phyloP scores from a whole-genome alignment of 2,113 vertebrate genomes.

The Nyctereutes procyonoides region DNA sequence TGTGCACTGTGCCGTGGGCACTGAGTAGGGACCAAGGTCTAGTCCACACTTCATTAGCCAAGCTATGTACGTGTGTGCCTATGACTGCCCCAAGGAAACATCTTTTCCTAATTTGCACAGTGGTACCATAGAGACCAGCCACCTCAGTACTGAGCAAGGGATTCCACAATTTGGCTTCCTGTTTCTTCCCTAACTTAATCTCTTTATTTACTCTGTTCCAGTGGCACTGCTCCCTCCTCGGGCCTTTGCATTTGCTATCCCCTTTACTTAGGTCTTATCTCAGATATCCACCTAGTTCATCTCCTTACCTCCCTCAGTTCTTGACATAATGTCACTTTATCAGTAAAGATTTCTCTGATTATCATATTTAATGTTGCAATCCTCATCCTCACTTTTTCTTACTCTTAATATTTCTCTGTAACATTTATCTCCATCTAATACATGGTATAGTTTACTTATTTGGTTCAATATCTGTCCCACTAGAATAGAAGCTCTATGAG shows the following conservation, averaged over 20 bases:
- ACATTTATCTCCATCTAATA: neutral
- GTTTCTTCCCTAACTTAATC: neutral
- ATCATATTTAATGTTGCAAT: neutral
- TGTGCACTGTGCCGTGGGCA: neutral
- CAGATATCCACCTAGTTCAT: neutral
- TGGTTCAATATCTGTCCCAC: neutral
- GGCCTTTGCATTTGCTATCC: neutral
- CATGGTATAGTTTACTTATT: neutral
- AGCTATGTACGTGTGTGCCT: neutral
- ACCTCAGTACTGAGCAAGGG: neutral
- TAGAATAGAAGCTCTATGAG: neutral
- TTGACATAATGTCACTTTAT: neutral
- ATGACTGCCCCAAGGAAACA: neutral
- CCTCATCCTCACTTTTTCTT: neutral
- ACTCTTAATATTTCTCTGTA: neutral
- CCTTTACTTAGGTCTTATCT: neutral
- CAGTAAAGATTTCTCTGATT: neutral
- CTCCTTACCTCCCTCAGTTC: constrained; percentile 16
- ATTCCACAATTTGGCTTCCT: neutral
- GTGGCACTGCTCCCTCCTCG: neutral
- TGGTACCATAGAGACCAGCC: neutral
- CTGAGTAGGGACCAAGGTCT: neutral
- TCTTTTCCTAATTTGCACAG: neutral
- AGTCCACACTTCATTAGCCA: neutral
- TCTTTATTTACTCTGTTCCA: neutral